Percentiles rank a stretch among this genome's conserved stretches.
Conservation (phyloP, 2,888 invertebrate genomes). For the Hypercompe scribonia region DNA sequence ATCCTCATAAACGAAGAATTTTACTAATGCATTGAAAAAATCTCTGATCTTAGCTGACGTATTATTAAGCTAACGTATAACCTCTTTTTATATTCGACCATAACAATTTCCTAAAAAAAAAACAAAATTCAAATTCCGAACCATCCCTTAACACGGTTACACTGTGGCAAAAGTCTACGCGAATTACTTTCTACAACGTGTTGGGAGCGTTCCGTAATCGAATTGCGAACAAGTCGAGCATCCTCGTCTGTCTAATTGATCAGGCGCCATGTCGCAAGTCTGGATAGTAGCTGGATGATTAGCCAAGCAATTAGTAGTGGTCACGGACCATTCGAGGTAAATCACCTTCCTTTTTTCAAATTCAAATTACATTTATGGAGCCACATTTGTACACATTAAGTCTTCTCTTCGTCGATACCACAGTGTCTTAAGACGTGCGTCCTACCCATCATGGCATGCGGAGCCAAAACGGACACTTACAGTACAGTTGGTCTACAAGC, state of each 20-base stretch:
- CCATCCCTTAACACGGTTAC: constrained; percentile 55
- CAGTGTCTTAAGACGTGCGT: too few relatives aligned
- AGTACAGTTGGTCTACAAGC: too few relatives aligned
- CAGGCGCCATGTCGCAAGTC: constrained; percentile 42
- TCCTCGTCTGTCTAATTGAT: constrained; percentile 64
- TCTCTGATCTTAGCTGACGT: not conserved
- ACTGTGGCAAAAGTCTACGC: constrained; percentile 60
- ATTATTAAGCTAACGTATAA: not conserved
- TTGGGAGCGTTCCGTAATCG: constrained; percentile 60
- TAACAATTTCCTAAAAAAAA: not conserved
- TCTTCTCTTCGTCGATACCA: too few relatives aligned
- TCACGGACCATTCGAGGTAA: constrained; percentile 35
- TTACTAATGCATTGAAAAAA: not conserved
- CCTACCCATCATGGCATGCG: too few relatives aligned
- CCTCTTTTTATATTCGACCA: not conserved
- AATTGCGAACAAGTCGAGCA: constrained; percentile 61
- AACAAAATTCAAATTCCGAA: constrained; percentile 45
- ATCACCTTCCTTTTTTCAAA: constrained; percentile 8
- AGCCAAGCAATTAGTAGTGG: constrained; percentile 55
- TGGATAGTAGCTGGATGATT: constrained; percentile 43
- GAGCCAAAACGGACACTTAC: too few relatives aligned
- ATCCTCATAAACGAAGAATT: not conserved
- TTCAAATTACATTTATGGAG: constrained; percentile 1
- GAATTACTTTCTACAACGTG: constrained; percentile 69
- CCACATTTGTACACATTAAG: too few relatives aligned